Evolutionary conservation across 2,797 vertebrate genomes (phyloP).

Genomic region (Oreochromis mossambicus): DNA sequence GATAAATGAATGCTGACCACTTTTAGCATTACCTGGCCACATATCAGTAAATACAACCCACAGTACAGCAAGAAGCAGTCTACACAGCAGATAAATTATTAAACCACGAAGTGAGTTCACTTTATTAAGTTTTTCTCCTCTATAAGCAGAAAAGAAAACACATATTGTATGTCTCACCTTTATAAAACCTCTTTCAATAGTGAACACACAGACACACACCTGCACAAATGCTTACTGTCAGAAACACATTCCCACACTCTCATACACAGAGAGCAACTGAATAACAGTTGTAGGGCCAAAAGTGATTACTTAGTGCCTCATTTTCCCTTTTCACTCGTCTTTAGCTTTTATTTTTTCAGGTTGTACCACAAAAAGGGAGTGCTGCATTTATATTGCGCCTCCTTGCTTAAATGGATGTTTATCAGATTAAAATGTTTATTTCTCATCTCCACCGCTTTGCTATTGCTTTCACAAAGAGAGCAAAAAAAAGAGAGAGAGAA

Average conservation of each 20-base stretch:
- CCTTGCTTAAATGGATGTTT: slow-evolving; percentile 43
- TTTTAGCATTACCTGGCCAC: not conserved
- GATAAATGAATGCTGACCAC: not conserved
- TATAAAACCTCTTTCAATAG: slow-evolving; percentile 26
- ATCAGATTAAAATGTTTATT: slow-evolving; percentile 64
- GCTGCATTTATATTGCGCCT: slow-evolving; percentile 14
- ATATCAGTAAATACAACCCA: not conserved
- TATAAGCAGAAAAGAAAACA: not conserved
- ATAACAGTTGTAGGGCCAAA: slow-evolving; percentile 20
- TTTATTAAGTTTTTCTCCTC: not conserved
- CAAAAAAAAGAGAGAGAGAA: not conserved
- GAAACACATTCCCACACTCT: not conserved
- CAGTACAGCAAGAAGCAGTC: not conserved
- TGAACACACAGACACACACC: not conserved
- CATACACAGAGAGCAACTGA: not conserved
- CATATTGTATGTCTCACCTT: not conserved
- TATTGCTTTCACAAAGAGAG: not conserved
- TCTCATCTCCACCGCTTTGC: slow-evolving; percentile 31
- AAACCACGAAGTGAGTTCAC: not conserved
- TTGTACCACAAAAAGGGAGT: not conserved
- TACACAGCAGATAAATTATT: not conserved
- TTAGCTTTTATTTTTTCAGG: slow-evolving; percentile 6
- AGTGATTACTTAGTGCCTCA: slow-evolving; percentile 46
- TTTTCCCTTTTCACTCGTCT: not conserved
- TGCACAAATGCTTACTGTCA: not conserved